Base-by-base conservation (phyloP, 2,113 vertebrate species). In the Entomyzon cyanotis region DNA sequence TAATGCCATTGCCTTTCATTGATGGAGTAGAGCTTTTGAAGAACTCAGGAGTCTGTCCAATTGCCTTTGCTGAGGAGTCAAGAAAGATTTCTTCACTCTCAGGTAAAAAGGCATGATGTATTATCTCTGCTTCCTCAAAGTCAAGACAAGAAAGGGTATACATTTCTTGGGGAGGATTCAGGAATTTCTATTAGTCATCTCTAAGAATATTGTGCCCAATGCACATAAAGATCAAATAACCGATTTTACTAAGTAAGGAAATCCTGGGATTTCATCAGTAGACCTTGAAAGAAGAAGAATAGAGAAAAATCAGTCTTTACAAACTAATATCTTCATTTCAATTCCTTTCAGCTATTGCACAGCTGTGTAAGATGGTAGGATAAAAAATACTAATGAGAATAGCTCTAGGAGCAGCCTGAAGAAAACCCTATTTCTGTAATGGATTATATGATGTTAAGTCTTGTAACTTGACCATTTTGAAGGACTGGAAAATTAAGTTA, bases 401-500 rank as follows among this genome's bases (percentile, higher is more conserved):
- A 84, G 35, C 18, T 89, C 90, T 77, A 59, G 59, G 55, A 85
- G 19, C 17, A 84, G 30, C 50, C 47, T 70, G 49, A 81, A 90
- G 68, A 93, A 39, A 88, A 59, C 8, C 4, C 9, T 59, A 4
- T 19, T 30, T 74, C 76, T 59, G 21, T 50, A 46, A 78, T 21
- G 18, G 30, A 47, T 80, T 88, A 24, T 33, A 63, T 3, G 1
- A 64, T 30, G 5, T 22, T 22, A 79, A 92, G 37, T 39, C 73
- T 44, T 55, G 80, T 25, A 89, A 95, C 30, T 58, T 80, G 42
- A 56, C 14, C 39, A 24, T 78, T 93, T 94, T 59, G 87, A 68
- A 89, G 24, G 24, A 50, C 76, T 94, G 69, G 52, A 87, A 89
- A 92, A 94, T 78, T 60, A 65, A 75, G 30, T 81, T 90, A 91